Conservation (phyloP, 2,797 vertebrate genomes). For the Pagetopsis macropterus region DNA sequence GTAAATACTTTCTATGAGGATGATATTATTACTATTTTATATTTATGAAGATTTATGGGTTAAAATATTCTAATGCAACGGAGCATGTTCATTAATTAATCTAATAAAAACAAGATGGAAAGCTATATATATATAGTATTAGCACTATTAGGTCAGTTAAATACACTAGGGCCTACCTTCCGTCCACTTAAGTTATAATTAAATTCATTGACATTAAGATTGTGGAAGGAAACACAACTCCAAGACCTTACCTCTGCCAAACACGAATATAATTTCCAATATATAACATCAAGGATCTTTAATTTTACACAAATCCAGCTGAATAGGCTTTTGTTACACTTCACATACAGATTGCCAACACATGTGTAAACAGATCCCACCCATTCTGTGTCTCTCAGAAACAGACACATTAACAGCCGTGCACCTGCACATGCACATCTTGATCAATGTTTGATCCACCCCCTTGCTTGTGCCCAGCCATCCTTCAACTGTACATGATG, state of each 20-base stretch:
- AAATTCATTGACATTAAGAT: background rate
- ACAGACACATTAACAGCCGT: conserved; percentile 30
- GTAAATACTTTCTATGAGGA: conserved; percentile 15
- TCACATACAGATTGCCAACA: conserved; percentile 22
- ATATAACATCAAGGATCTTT: background rate
- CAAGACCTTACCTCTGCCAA: background rate
- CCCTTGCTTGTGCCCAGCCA: conserved; percentile 35
- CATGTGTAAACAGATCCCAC: conserved; percentile 27
- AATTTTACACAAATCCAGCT: background rate
- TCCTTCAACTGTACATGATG: conserved; percentile 47
- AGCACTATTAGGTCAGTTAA: background rate
- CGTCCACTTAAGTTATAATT: background rate
- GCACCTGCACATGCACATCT: conserved; percentile 39
- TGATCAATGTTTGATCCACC: conserved; percentile 54
- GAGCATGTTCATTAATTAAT: conserved; percentile 21
- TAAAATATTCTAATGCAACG: conserved; percentile 16
- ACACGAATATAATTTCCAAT: background rate
- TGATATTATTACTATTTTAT: conserved; percentile 26
- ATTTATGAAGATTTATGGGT: conserved; percentile 14
- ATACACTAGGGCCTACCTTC: background rate
- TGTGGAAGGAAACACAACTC: background rate
- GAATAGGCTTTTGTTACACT: background rate
- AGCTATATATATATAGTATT: background rate
- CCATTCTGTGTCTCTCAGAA: conserved; percentile 10
- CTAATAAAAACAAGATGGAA: background rate